Conservation (phyloP, 2,113 vertebrate species). For the Platysternon megacephalum region DNA sequence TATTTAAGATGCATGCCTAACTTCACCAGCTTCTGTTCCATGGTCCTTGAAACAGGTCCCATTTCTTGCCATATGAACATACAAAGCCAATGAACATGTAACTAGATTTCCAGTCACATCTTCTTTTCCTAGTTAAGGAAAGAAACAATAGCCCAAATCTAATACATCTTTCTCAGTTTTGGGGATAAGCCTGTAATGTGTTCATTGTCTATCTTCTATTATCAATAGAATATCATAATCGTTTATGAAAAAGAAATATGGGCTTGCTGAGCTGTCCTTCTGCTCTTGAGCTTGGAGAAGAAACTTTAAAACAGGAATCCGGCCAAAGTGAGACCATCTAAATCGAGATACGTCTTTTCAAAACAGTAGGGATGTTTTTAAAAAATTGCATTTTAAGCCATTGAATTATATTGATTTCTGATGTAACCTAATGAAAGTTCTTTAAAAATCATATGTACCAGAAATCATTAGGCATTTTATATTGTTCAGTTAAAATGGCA, state of each 20-base stretch:
- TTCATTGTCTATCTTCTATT: neutral
- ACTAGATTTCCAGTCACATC: neutral
- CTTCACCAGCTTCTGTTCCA: neutral
- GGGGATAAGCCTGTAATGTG: neutral
- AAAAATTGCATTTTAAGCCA: neutral
- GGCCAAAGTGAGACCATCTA: neutral
- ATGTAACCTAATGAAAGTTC: neutral
- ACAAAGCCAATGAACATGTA: neutral
- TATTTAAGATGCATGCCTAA: neutral
- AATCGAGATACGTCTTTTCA: neutral
- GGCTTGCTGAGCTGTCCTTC: neutral
- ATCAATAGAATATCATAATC: neutral
- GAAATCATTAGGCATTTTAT: neutral
- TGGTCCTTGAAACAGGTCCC: neutral
- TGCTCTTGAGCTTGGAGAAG: neutral
- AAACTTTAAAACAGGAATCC: neutral
- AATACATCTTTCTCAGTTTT: neutral
- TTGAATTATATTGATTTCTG: neutral
- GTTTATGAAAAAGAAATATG: neutral
- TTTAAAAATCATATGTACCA: neutral
- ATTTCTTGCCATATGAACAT: neutral
- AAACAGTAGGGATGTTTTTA: neutral
- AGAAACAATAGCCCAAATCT: neutral
- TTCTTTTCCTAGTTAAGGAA: neutral
- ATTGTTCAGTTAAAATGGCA: neutral